Base-by-base conservation (phyloP, 2,113 vertebrate genomes). In the Mastomys natalensis region DNA sequence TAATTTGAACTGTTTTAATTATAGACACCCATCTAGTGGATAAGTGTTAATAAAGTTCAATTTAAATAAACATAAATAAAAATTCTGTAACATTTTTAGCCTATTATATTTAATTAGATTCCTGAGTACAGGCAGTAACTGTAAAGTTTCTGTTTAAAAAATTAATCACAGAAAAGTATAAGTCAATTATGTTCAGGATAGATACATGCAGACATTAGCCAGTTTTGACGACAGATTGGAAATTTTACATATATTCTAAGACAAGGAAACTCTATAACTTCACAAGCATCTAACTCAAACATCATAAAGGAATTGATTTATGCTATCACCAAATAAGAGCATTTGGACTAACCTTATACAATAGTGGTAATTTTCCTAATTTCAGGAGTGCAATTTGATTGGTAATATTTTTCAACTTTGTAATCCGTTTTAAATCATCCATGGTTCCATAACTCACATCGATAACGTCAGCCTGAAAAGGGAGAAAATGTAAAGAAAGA, bases 351-450 rank as follows among this genome's bases (percentile, higher is more conserved):
- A 99, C 99, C 99, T 99, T 99, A 97, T 99, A 99, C 29, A 99
- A 98, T 95, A 99, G 97, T 86, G 99, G 99, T 13, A 98, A 98
- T 90, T 98, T 98, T 98, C 99, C 99, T 2, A 99, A 98, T 98
- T 99, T 99, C 97, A 99, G 92, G 88, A 99, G 98, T 78, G 99
- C 99, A 93, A 99, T 99, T 98, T 98, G 99, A 97, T 99, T 99
- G 97, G 99, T 99, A 93, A 98, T 94, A 0, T 99, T 99, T 96
- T 98, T 98, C 90, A 95, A 81, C 85, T 98, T 95, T 98, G 95
- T 98, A 97, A 99, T 96, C 93, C 91, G 98, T 96, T 98, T 98
- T 97, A 99, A 97, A 95, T 99, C 99, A 58, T 99, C 98, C 93
- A 97, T 55, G 1, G 98, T 98, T 86, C 99, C 99, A 72, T 99